phyloP scores from a whole-genome alignment of 2,797 vertebrate genomes.

The Amniataba percoides region DNA sequence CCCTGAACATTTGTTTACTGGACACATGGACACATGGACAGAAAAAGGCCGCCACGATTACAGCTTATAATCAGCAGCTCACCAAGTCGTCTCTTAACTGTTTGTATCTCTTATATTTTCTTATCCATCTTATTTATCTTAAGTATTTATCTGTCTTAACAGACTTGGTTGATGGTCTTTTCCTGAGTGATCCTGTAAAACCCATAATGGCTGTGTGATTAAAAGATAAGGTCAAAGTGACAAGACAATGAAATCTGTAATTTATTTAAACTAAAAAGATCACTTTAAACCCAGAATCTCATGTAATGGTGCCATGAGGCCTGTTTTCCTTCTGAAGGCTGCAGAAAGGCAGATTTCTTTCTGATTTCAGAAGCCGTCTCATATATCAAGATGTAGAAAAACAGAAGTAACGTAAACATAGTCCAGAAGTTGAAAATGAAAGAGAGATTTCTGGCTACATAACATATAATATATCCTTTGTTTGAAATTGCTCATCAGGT shows the following conservation, averaged over 20 bases:
- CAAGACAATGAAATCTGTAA: background rate
- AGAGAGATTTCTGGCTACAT: too few relatives aligned
- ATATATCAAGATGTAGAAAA: too few relatives aligned
- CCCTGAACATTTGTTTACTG: background rate
- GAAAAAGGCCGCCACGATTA: background rate
- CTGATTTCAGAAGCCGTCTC: too few relatives aligned
- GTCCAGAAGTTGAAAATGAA: too few relatives aligned
- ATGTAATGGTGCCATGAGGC: background rate
- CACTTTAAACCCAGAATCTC: background rate
- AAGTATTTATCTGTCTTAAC: background rate
- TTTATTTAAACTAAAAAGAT: background rate
- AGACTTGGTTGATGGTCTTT: background rate
- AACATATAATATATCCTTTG: background rate
- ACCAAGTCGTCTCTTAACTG: background rate
- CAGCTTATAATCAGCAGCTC: background rate
- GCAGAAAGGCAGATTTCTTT: too few relatives aligned
- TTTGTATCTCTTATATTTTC: background rate
- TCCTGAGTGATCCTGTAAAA: background rate
- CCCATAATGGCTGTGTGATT: background rate
- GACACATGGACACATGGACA: constrained; percentile 12
- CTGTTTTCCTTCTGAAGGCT: background rate
- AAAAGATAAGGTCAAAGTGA: background rate
- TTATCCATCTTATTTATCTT: too few relatives aligned
- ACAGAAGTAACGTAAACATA: too few relatives aligned
- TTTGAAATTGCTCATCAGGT: constrained; percentile 18